Evolutionary conservation across 2,113 vertebrate species (phyloP).

Genomic region (Gopherus flavomarginatus): DNA sequence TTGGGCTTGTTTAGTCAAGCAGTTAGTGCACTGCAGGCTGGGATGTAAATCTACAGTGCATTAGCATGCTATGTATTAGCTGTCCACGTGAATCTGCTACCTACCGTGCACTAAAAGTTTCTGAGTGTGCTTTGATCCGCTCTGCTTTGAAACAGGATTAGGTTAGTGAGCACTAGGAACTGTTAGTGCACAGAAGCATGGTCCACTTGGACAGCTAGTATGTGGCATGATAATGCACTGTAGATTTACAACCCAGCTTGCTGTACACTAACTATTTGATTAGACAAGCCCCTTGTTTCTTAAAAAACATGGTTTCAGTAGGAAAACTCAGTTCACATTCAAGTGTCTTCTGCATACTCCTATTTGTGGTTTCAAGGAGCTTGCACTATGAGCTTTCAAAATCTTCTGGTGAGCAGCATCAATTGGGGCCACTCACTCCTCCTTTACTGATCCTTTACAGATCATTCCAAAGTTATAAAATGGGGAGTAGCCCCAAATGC

Average conservation of each 20-base stretch:
- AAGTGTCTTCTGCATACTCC: neutral
- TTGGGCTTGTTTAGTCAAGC: neutral
- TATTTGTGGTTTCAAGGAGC: neutral
- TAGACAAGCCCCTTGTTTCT: neutral
- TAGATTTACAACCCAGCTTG: neutral
- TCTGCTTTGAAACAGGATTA: neutral
- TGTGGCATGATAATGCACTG: neutral
- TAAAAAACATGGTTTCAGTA: neutral
- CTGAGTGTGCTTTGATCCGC: neutral
- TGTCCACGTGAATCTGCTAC: neutral
- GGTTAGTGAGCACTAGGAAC: neutral
- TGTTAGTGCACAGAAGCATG: neutral
- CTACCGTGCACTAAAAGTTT: neutral
- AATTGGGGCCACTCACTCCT: neutral
- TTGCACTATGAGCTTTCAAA: neutral
- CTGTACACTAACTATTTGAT: no score
- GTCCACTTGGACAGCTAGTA: neutral
- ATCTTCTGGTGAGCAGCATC: neutral
- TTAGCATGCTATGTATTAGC: neutral
- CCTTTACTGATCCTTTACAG: neutral
- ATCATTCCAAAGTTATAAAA: neutral
- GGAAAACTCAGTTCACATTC: neutral
- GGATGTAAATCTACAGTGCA: neutral
- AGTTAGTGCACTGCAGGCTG: neutral
- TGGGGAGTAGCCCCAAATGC: neutral